These are phyloP conservation scores for Falco berigora DNA, from an alignment of 2,797 vertebrate genomes.

Conservation along the genomic window DNA sequence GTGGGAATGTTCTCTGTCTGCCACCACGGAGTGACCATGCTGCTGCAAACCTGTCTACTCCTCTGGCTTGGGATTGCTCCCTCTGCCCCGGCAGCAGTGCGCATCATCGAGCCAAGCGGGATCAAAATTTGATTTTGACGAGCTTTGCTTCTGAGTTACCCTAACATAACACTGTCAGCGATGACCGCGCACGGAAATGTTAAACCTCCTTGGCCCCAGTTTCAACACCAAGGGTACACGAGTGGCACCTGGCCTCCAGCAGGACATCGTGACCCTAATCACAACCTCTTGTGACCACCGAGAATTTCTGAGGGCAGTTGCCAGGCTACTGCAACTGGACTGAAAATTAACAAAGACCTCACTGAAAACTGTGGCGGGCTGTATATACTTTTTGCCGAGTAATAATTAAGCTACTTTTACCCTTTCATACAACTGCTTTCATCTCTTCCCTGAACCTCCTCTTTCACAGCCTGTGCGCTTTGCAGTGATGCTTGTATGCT, in stretches of 20 bases:
- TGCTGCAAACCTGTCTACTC: not conserved
- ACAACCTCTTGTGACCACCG: not conserved
- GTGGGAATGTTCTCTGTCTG: not conserved
- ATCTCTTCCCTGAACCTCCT: not conserved
- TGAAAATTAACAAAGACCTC: not conserved
- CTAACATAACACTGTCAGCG: not conserved
- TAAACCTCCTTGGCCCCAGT: not conserved
- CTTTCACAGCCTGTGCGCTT: not conserved
- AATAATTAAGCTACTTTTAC: not conserved
- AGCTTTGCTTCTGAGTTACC: not conserved
- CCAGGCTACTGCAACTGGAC: not conserved
- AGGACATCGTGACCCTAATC: not conserved
- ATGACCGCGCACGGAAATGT: rapidly evolving
- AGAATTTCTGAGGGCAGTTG: not conserved
- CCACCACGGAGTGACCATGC: no score
- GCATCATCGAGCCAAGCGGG: not conserved
- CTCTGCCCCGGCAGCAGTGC: rapidly evolving
- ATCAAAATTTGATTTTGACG: not conserved
- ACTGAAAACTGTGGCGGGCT: not conserved
- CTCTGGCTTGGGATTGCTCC: not conserved
- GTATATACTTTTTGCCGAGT: not conserved
- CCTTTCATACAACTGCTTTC: not conserved
- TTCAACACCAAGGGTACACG: not conserved
- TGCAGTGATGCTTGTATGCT: not conserved
- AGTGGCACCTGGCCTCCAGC: not conserved